A percentile compares a stretch with the other conserved stretches of the same genome.
phyloP scores from a whole-genome alignment of 1,140 invertebrate genomes.

The Hirudo medicinalis region DNA sequence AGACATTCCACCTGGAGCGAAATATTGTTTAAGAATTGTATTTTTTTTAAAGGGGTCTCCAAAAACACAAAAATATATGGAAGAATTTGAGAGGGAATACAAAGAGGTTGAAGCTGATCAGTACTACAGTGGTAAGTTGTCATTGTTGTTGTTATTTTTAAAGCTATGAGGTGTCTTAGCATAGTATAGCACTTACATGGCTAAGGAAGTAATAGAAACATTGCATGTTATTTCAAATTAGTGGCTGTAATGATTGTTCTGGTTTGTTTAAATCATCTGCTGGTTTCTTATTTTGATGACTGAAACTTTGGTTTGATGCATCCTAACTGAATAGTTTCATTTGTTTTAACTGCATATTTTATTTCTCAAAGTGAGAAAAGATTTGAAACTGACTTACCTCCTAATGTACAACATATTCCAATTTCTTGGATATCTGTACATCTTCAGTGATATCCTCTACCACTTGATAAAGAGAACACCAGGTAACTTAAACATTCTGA shows the following conservation, averaged over 20 bases:
- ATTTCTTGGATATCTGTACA: conserved; percentile 70
- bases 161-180: too few species aligned
- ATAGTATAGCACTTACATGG: too few species aligned
- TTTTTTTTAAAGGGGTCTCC: background rate
- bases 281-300: too few species aligned
- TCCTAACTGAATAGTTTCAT: too few species aligned
- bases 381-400: conserved; percentile 69
- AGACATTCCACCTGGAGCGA: background rate
- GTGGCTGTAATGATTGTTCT: too few species aligned
- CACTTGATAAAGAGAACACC: conserved; percentile 13
- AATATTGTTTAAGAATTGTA: background rate
- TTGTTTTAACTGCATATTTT: too few species aligned
- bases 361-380: conserved; percentile 44
- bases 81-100: background rate
- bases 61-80: conserved; percentile 1
- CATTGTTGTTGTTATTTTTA: too few species aligned
- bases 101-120: background rate
- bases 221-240: too few species aligned
- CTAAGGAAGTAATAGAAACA: too few species aligned
- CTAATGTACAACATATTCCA: conserved; percentile 80
- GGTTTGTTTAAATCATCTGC: too few species aligned
- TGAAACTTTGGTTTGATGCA: too few species aligned
- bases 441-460: conserved; percentile 48
- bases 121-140: too few species aligned
- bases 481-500: conserved; percentile 13